Conservation (phyloP, 2,797 vertebrate species). For the Sebastes hubbsi region DNA sequence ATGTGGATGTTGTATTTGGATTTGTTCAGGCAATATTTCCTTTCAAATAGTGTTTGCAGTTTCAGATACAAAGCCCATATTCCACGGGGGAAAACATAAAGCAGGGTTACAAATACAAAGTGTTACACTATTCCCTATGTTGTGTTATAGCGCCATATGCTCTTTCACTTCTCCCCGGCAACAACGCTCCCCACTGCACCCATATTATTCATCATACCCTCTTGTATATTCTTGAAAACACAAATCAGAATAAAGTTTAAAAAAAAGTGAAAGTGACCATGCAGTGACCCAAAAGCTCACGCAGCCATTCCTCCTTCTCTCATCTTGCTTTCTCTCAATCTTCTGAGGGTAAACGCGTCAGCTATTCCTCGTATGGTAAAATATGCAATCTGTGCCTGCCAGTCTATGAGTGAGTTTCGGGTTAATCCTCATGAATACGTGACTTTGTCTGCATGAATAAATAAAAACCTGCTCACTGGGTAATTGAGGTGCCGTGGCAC, state of each 20-base stretch:
- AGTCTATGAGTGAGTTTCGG: slow-evolving; percentile 83
- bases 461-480: slow-evolving; percentile 86
- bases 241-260: slow-evolving; percentile 72
- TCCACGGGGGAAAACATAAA: slow-evolving; percentile 10
- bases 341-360: slow-evolving; percentile 80
- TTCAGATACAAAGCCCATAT: slow-evolving; percentile 20
- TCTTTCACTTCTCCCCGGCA: slow-evolving; percentile 28
- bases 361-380: slow-evolving; percentile 83
- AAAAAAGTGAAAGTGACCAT: slow-evolving; percentile 79
- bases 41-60: slow-evolving; percentile 35
- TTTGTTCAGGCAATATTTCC: slow-evolving; percentile 51
- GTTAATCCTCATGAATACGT: slow-evolving; percentile 90
- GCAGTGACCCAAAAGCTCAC: slow-evolving; percentile 75
- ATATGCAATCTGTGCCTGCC: slow-evolving; percentile 86
- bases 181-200: slow-evolving; percentile 32
- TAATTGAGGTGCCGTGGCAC: slow-evolving; percentile 86
- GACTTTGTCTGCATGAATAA: slow-evolving; percentile 89
- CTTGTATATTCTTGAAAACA: slow-evolving; percentile 68
- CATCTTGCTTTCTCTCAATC: slow-evolving; percentile 73
- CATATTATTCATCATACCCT: slow-evolving; percentile 62
- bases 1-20: slow-evolving; percentile 33
- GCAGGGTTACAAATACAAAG: slow-evolving; percentile 36
- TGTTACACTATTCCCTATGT: slow-evolving; percentile 25
- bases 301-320: slow-evolving; percentile 65
- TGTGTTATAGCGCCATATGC: slow-evolving; percentile 20